Evolutionary conservation across 2,888 invertebrate genomes (phyloP), one percentile per base, ranked within the genome.

Genomic region (Pammene fasciana): DNA sequence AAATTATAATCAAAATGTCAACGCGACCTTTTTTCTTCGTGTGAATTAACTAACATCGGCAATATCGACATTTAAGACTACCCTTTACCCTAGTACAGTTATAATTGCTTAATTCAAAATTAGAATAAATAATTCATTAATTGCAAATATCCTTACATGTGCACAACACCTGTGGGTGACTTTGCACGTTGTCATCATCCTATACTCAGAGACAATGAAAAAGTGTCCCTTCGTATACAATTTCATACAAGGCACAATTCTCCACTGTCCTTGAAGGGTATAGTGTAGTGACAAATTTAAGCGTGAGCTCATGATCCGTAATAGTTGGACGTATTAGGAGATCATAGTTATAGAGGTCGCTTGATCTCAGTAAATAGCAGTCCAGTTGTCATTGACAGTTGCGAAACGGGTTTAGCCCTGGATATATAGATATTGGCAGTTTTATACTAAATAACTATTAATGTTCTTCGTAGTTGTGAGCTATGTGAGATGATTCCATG

Each of bases 71-170:
- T 54, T 54, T 36, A 52, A 13, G 13, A 26, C 26, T 26, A n/a
- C 54, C n/a, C 7, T 34, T 54, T 16, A 10, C 11, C 56, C 45
- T 46, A 56, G 43, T 65, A 26, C 11, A 41, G 14, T 41, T 41
- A 50, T 62, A 62, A 62, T 52, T n/a, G 38, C 62, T 62, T 62
- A 52, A 65, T 65, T 11, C 45, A 34, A 65, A 55, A 55, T 55
- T 65, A 56, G 65, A 54, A 52, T 41, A 26, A 18, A 26, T 41
- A 52, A 38, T 50, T 50, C 38, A 50, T 48, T 16, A 41, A 45
- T 38, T 54, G 41, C 43, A 62, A 7, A 10, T 14, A 7, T 41
- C 62, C 62, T 62, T 62, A 62, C 52, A 13, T 38, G 61, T 50
- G 48, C 18, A 34, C 18, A 13, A 13, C 62, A 62, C 62, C 62